Conservation (phyloP, 1,140 invertebrate genomes). For the Pygmarrhopalites habei region DNA sequence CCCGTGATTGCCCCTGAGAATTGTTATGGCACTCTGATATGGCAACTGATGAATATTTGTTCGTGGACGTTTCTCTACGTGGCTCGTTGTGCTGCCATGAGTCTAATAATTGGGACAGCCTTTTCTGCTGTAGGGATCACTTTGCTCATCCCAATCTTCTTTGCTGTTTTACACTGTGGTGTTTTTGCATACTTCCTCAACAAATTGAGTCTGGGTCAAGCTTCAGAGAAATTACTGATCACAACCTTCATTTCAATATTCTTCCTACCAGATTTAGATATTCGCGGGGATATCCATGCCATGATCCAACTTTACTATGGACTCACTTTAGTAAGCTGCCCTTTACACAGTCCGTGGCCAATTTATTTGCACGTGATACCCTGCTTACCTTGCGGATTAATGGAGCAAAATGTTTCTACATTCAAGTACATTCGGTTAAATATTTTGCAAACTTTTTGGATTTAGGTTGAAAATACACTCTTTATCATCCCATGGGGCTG, state of each 20-base stretch:
- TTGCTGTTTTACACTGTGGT: slow-evolving; percentile 10
- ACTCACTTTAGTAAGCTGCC: too few species aligned
- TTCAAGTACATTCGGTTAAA: too few species aligned
- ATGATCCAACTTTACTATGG: too few species aligned
- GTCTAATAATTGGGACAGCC: background rate
- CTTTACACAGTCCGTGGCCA: too few species aligned
- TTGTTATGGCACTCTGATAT: slow-evolving; percentile 4
- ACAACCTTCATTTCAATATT: slow-evolving; percentile 31
- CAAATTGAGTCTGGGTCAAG: slow-evolving; percentile 20
- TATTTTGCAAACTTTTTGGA: too few species aligned
- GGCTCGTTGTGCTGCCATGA: slow-evolving; percentile 1
- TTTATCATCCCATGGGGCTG: too few species aligned
- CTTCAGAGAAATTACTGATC: slow-evolving; percentile 26
- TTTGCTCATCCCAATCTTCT: background rate
- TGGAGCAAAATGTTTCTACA: too few species aligned
- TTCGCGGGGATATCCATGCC: too few species aligned
- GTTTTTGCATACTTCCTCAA: slow-evolving; percentile 26
- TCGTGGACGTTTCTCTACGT: slow-evolving; percentile 33
- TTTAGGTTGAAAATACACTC: too few species aligned
- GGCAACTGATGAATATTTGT: slow-evolving; percentile 20
- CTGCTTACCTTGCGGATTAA: too few species aligned
- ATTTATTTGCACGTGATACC: too few species aligned
- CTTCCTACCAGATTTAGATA: slow-evolving; percentile 30
- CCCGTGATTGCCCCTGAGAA: slow-evolving; percentile 22
- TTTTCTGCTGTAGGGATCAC: background rate